These are phyloP conservation scores for Eclectus roratus DNA, from an alignment of 2,113 vertebrate genomes.

Conservation along the genomic window DNA sequence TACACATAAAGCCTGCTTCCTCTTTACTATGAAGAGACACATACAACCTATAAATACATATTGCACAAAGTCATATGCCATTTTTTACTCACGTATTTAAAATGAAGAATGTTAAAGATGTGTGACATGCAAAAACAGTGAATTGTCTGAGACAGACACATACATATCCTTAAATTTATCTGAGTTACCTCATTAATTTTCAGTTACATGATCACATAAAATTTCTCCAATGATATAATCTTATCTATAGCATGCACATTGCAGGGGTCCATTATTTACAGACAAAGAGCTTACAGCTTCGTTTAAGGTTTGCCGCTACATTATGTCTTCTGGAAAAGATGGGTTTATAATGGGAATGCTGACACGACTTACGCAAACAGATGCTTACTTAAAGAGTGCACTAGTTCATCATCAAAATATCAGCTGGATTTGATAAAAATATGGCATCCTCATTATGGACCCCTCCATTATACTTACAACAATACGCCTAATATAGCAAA, in stretches of 20 bases:
- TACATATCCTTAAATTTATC: not conserved
- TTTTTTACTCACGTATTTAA: not conserved
- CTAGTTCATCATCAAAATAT: not conserved
- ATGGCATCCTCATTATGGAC: not conserved
- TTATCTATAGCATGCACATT: not conserved
- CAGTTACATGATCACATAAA: not conserved
- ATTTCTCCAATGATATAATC: not conserved
- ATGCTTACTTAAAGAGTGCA: not conserved
- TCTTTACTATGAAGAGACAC: not conserved
- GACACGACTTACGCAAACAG: not conserved
- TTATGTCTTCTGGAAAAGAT: not conserved
- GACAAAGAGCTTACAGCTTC: not conserved
- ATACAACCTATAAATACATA: not conserved
- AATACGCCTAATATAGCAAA: not conserved
- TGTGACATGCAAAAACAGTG: not conserved
- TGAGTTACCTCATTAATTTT: not conserved
- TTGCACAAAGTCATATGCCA: not conserved
- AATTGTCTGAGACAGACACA: not conserved
- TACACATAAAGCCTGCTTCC: not conserved
- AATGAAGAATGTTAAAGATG: not conserved
- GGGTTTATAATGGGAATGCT: not conserved
- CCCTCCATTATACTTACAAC: not conserved
- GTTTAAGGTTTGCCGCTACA: not conserved
- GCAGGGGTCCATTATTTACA: not conserved
- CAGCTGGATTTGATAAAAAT: not conserved